Conservation (phyloP, 2,888 invertebrate species). For the Sturmia bella region DNA sequence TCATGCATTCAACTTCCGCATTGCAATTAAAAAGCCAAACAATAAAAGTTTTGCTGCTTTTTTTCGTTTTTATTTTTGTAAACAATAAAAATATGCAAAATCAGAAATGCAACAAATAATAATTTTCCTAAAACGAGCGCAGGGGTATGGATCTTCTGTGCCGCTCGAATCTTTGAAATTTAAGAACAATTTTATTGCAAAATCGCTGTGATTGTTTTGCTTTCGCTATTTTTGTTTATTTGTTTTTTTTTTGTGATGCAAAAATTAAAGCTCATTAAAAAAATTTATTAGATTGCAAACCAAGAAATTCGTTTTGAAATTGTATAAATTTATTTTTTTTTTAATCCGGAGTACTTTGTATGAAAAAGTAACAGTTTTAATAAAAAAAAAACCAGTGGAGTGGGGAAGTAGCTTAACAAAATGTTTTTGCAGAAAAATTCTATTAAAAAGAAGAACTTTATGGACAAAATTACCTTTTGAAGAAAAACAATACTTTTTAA, state of each 20-base stretch:
- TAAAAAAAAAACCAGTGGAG: too few relatives aligned
- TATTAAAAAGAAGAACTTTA: too few relatives aligned
- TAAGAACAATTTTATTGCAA: not conserved
- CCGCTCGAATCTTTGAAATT: slow-evolving; percentile 22
- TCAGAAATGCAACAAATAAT: slow-evolving; percentile 30
- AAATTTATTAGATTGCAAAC: too few relatives aligned
- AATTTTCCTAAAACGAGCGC: slow-evolving; percentile 19
- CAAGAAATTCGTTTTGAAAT: too few relatives aligned
- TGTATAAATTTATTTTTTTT: too few relatives aligned
- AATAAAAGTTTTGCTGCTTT: slow-evolving; percentile 22
- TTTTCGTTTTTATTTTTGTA: not conserved
- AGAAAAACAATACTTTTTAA: too few relatives aligned
- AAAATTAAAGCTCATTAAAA: too few relatives aligned
- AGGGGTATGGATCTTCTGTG: not conserved
- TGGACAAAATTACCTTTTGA: too few relatives aligned
- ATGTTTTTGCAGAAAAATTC: too few relatives aligned
- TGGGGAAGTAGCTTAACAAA: too few relatives aligned
- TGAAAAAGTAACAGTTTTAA: too few relatives aligned
- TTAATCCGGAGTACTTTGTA: too few relatives aligned
- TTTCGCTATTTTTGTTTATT: not conserved
- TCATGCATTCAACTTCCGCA: slow-evolving; percentile 59
- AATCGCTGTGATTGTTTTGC: not conserved
- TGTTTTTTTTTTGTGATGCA: not conserved
- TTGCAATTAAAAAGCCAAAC: slow-evolving; percentile 62
- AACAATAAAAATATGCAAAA: slow-evolving; percentile 34